A percentile compares a stretch with the other conserved stretches of the same genome.
These are phyloP conservation scores for Botia kubotai DNA, from an alignment of 2,797 vertebrate genomes.

Conservation along the genomic window DNA sequence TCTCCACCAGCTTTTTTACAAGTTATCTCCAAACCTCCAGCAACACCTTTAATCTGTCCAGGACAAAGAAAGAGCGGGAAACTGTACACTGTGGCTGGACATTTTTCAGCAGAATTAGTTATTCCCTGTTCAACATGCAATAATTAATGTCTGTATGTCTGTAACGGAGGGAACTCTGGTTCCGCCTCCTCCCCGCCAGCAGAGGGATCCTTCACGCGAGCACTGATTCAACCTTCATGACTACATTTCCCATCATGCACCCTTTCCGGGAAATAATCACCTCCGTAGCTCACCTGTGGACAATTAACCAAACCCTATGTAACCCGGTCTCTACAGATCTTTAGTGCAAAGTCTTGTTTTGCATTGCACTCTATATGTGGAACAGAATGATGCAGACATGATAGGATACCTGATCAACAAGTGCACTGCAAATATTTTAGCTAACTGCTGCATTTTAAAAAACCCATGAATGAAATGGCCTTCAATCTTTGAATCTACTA, in stretches of 20 bases:
- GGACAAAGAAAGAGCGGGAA: slow-evolving; percentile 58
- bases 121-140: slow-evolving; percentile 5
- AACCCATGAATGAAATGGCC: too few relatives aligned
- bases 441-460: not conserved
- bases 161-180: too few relatives aligned
- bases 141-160: not conserved
- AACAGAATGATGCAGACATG: not conserved
- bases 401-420: not conserved
- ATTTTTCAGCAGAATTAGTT: slow-evolving; percentile 8
- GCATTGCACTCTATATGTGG: not conserved
- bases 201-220: too few relatives aligned
- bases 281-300: too few relatives aligned
- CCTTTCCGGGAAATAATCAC: too few relatives aligned
- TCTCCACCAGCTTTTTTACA: not conserved
- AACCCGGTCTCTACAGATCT: too few relatives aligned
- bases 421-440: not conserved
- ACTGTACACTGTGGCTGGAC: not conserved
- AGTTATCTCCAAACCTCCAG: slow-evolving; percentile 18
- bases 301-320: too few relatives aligned
- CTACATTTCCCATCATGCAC: too few relatives aligned
- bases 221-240: too few relatives aligned
- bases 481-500: too few relatives aligned
- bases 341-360: too few relatives aligned
- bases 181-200: too few relatives aligned
- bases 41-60: slow-evolving; percentile 34